Conservation (phyloP, 23 tunicate genomes). For the Oikopleura albicans region DNA sequence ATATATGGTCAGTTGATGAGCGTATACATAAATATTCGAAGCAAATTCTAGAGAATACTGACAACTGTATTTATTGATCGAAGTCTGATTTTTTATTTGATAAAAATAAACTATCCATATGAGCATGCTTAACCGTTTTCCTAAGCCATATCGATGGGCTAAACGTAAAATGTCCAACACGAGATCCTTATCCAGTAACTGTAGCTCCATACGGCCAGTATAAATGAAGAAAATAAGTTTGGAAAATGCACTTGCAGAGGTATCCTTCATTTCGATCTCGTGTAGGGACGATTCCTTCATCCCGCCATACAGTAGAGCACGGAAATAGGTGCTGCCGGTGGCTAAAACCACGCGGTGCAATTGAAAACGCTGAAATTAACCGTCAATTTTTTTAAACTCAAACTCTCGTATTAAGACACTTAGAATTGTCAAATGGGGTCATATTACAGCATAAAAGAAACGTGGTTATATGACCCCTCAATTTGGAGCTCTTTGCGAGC, state of each 20-base stretch:
- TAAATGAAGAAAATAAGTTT: conserved; percentile 48
- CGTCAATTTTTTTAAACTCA: no score
- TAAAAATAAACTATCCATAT: background rate
- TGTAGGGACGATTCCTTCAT: conserved; percentile 49
- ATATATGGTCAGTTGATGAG: no score
- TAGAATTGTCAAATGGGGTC: no score
- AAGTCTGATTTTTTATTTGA: no score
- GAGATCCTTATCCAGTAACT: conserved; percentile 24
- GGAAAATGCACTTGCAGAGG: conserved; percentile 54
- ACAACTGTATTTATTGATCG: no score
- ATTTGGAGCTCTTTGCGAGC: no score
- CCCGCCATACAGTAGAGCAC: conserved; percentile 81
- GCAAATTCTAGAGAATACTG: no score
- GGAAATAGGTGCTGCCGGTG: background rate
- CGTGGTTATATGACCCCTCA: no score
- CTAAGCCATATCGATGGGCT: conserved; percentile 69
- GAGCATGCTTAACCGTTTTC: background rate
- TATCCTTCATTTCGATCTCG: conserved; percentile 33
- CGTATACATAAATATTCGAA: no score
- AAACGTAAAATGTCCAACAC: conserved; percentile 53
- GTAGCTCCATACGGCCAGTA: conserved; percentile 32
- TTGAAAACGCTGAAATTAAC: background rate
- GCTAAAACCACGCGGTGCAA: background rate
- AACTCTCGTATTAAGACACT: no score
- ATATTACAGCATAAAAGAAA: no score